Conservation (phyloP, 2,797 vertebrate genomes). For the Myotis planiceps region DNA sequence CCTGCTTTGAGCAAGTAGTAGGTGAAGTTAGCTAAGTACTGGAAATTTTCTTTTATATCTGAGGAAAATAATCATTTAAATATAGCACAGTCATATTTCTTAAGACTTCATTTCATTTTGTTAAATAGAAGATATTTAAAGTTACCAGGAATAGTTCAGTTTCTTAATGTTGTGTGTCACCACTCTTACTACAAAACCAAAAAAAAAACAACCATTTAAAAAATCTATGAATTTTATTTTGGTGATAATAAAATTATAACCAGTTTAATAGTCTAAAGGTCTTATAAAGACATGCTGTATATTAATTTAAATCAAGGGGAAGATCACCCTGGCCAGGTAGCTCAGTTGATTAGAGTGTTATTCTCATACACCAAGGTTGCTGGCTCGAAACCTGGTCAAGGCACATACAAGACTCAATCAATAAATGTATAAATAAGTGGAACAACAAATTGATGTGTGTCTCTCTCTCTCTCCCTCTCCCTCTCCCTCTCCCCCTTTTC, state of each 20-base stretch:
- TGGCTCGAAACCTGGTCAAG: background rate
- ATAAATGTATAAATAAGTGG: background rate
- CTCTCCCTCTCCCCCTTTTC: accelerated
- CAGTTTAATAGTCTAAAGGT: background rate
- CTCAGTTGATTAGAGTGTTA: background rate
- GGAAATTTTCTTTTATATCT: background rate
- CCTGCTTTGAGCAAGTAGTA: background rate
- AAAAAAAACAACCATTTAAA: background rate
- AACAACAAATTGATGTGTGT: background rate
- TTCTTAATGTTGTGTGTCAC: background rate
- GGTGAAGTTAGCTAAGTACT: background rate
- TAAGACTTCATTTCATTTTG: conserved; percentile 16
- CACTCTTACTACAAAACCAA: background rate
- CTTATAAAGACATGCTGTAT: background rate
- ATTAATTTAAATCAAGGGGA: conserved; percentile 25
- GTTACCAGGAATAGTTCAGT: background rate
- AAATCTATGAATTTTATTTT: conserved; percentile 33
- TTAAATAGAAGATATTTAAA: background rate
- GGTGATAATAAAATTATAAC: background rate
- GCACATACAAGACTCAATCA: background rate
- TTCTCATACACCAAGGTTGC: background rate
- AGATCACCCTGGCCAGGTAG: background rate
- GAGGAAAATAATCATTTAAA: background rate
- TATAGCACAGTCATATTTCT: background rate
- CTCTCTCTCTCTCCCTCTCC: accelerated